Conservation (phyloP, 2,888 invertebrate genomes). For the Eupithecia inturbata region DNA sequence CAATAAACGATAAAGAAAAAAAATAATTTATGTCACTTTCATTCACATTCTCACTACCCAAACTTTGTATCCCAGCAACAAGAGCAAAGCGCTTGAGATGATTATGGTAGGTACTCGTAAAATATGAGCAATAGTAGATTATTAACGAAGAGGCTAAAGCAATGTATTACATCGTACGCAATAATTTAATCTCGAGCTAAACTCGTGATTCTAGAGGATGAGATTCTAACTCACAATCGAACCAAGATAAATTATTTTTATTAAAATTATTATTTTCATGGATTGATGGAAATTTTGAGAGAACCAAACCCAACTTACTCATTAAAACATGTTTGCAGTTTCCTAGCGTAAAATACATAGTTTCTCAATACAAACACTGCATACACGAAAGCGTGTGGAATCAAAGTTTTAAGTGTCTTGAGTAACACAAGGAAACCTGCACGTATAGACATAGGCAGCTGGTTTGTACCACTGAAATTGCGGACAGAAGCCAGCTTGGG, state of each 20-base stretch:
- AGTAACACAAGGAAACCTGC: slow-evolving; percentile 8
- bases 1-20: not conserved
- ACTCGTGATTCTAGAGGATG: not conserved
- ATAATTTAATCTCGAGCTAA: no score
- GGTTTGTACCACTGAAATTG: slow-evolving; percentile 2
- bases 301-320: slow-evolving; percentile 1
- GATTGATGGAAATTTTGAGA: no score
- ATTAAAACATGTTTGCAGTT: slow-evolving; percentile 4
- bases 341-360: slow-evolving; percentile 13
- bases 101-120: not conserved
- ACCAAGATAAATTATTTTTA: no score
- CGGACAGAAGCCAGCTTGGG: not conserved
- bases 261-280: no score
- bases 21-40: not conserved
- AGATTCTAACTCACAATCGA: no score
- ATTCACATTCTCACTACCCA: not conserved
- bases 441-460: not conserved
- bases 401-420: slow-evolving; percentile 46
- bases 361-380: slow-evolving; percentile 20
- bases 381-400: slow-evolving; percentile 40
- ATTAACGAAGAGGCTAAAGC: no score
- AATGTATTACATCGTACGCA: no score
- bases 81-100: not conserved
- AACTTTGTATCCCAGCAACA: not conserved
- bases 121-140: not conserved